Conservation (phyloP, 2,888 invertebrate species). For the Amiota minor region DNA sequence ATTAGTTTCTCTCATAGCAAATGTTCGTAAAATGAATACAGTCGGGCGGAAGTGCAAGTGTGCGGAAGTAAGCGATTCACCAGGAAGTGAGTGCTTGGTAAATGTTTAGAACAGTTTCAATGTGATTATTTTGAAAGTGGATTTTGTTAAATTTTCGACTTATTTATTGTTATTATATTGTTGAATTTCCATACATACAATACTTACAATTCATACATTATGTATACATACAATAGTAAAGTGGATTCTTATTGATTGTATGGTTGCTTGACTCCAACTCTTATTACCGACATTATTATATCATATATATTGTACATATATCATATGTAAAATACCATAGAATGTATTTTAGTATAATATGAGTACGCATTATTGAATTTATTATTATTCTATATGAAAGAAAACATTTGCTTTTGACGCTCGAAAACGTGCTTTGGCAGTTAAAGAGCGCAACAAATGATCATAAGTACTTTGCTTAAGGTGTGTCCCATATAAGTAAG, state of each 20-base stretch:
- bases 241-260: slow-evolving; percentile 22
- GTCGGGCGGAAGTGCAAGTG: background rate
- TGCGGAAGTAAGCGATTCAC: background rate
- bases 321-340: too few relatives aligned
- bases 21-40: background rate
- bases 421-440: too few relatives aligned
- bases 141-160: slow-evolving; percentile 35
- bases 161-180: slow-evolving; percentile 54
- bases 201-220: background rate
- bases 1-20: slow-evolving; percentile 9
- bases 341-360: too few relatives aligned
- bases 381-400: too few relatives aligned
- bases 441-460: too few relatives aligned
- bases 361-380: too few relatives aligned
- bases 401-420: too few relatives aligned
- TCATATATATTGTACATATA: background rate
- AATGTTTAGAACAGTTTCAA: background rate
- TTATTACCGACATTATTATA: background rate
- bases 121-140: slow-evolving; percentile 12
- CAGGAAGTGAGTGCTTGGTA: background rate
- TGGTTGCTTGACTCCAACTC: background rate
- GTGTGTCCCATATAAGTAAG: too few relatives aligned
- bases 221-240: slow-evolving; percentile 15
- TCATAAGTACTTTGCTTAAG: too few relatives aligned
- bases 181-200: slow-evolving; percentile 35